Evolutionary conservation across 1,140 invertebrate species (phyloP).

Genomic region (Yoshiicerus persimilis): DNA sequence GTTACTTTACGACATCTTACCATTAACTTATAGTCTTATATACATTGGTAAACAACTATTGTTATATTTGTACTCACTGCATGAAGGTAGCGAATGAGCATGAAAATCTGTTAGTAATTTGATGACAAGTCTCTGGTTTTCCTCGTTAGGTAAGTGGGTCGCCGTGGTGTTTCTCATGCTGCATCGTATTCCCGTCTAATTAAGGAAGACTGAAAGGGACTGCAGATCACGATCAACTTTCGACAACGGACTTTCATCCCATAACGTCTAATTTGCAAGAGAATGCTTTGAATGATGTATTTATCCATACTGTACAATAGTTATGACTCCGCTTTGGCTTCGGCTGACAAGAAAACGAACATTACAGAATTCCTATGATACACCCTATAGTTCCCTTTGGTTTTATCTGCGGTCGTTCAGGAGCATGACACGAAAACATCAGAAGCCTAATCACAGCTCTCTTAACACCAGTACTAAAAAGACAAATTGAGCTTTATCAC

Average conservation of each 20-base stretch:
- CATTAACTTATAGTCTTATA: no score
- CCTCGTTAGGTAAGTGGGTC: background rate
- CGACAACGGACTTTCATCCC: background rate
- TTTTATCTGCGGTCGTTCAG: background rate
- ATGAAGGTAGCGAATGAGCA: background rate
- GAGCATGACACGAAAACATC: background rate
- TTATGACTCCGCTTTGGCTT: background rate
- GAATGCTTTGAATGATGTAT: background rate
- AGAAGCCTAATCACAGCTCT: background rate
- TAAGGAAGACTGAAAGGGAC: background rate
- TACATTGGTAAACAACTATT: no score
- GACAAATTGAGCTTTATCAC: conserved; percentile 20
- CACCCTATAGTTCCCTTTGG: background rate
- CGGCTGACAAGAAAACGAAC: background rate
- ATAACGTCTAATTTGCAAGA: background rate
- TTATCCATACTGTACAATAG: background rate
- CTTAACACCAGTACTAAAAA: conserved; percentile 2
- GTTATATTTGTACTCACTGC: background rate
- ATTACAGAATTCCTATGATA: background rate
- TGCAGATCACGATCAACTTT: background rate
- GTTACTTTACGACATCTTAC: no score
- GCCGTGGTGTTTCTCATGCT: background rate
- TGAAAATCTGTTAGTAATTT: background rate
- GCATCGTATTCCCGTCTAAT: background rate
- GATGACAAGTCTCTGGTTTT: background rate